These are phyloP conservation scores for Strigops habroptila DNA, from an alignment of 2,113 vertebrate genomes.

Conservation along the genomic window DNA sequence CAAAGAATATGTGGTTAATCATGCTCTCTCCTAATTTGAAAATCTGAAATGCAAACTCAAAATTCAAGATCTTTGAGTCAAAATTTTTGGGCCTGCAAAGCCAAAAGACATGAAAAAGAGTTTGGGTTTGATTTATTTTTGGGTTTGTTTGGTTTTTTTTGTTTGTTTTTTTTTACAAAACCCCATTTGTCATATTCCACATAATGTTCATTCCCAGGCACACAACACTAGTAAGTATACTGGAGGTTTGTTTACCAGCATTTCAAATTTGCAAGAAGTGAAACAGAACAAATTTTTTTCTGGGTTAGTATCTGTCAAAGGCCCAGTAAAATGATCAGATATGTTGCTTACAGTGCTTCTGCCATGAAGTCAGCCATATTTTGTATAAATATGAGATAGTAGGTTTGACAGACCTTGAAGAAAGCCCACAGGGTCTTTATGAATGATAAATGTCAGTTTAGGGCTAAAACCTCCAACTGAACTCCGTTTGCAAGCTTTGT, in stretches of 20 bases:
- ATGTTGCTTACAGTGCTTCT: background rate
- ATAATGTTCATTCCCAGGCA: background rate
- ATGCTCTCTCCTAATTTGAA: background rate
- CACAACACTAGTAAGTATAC: background rate
- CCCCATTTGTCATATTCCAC: accelerated
- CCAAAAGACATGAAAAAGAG: background rate
- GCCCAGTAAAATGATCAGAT: background rate
- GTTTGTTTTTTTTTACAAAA: background rate
- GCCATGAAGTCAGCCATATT: background rate
- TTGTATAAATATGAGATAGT: background rate
- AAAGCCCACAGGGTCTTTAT: background rate
- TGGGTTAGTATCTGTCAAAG: background rate
- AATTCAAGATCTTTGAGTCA: background rate
- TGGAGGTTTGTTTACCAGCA: background rate
- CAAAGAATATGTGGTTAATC: background rate
- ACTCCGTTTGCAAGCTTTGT: background rate
- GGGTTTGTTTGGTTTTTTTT: too few species aligned
- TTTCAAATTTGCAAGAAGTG: background rate
- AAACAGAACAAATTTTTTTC: background rate
- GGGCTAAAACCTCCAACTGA: background rate
- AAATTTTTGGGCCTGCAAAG: background rate
- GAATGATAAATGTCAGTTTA: background rate
- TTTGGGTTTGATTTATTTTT: background rate
- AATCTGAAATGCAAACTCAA: background rate
- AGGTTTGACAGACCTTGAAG: background rate